phyloP scores from a whole-genome alignment of 2,113 vertebrate genomes.

The Gambusia holbrooki region DNA sequence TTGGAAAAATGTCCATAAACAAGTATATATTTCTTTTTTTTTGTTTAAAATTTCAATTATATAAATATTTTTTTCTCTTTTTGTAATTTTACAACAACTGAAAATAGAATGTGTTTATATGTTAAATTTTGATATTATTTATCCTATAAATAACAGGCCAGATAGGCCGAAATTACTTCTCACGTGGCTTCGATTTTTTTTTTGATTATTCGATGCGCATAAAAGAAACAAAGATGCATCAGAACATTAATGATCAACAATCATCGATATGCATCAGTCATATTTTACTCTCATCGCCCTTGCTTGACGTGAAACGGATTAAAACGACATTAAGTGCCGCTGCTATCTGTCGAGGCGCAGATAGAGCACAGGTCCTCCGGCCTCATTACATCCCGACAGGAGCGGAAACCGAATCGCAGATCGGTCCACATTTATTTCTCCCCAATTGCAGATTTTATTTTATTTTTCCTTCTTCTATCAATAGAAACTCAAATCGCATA shows the following conservation, averaged over 20 bases:
- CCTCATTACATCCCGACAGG: slow-evolving; percentile 55
- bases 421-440: slow-evolving; percentile 29
- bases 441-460: slow-evolving; percentile 18
- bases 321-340: slow-evolving; percentile 43
- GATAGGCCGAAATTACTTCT: no score
- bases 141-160: no score
- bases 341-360: neutral
- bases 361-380: slow-evolving; percentile 44
- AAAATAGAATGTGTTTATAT: no score
- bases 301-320: slow-evolving; percentile 39
- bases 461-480: slow-evolving; percentile 61
- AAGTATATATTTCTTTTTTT: no score
- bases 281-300: neutral
- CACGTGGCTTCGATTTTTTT: no score
- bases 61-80: no score
- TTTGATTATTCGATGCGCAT: neutral
- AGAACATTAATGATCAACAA: neutral
- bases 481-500: slow-evolving; percentile 57
- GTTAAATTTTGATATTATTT: no score
- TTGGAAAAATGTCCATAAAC: neutral
- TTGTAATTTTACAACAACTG: no score
- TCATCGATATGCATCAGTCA: neutral
- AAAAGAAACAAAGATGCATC: neutral
- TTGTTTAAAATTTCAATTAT: no score
- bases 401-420: slow-evolving; percentile 60